Evolutionary conservation across 1,140 invertebrate genomes (phyloP).

Genomic region (Andrena cerasifolii): DNA sequence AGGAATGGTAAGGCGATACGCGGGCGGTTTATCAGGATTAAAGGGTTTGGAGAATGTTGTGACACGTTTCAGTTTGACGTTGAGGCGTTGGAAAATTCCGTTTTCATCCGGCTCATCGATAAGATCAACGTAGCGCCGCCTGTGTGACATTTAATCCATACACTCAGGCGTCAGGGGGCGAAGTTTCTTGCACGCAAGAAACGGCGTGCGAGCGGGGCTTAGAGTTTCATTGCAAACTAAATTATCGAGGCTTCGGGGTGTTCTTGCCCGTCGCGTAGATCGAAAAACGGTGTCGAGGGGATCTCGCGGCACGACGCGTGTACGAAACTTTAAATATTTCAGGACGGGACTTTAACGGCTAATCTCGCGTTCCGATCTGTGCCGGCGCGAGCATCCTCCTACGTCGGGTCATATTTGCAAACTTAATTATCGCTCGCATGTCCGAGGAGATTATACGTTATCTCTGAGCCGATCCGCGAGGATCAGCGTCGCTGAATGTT

Average conservation of each 20-base stretch:
- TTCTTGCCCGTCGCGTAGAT: neutral
- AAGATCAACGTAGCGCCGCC: slow-evolving; percentile 30
- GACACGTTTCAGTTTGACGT: slow-evolving; percentile 31
- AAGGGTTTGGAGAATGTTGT: no score
- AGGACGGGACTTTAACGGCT: slow-evolving; percentile 10
- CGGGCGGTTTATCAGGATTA: no score
- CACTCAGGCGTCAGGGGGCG: no score
- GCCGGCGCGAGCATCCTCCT: neutral
- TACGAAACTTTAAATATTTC: slow-evolving; percentile 41
- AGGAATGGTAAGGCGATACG: no score
- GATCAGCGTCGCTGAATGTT: slow-evolving; percentile 16
- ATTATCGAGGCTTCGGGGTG: slow-evolving; percentile 31
- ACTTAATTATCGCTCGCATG: slow-evolving; percentile 57
- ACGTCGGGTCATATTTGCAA: slow-evolving; percentile 27
- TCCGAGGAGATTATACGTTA: slow-evolving; percentile 44
- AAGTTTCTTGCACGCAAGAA: slow-evolving; percentile 47
- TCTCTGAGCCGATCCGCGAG: slow-evolving; percentile 22
- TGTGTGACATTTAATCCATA: slow-evolving; percentile 45
- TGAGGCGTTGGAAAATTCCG: neutral
- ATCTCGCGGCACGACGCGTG: neutral
- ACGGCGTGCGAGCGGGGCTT: slow-evolving; percentile 14
- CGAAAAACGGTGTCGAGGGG: slow-evolving; percentile 11
- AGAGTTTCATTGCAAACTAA: slow-evolving; percentile 48
- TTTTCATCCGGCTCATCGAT: slow-evolving; percentile 44
- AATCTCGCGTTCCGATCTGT: slow-evolving; percentile 27